Evolutionary conservation across 1,140 invertebrate species (phyloP).

Genomic region (Magallana gigas): DNA sequence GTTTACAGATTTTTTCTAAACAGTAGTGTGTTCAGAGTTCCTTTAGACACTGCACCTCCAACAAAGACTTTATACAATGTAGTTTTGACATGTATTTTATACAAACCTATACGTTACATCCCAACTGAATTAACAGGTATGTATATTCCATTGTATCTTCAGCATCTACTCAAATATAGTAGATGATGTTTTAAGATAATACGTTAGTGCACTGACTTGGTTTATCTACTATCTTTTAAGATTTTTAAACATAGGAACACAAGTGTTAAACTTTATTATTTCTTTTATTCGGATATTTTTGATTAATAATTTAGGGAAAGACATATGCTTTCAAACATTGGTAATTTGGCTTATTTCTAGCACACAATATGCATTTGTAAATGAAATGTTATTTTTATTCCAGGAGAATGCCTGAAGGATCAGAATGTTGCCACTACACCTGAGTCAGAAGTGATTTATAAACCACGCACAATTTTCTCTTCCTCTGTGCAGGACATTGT

Average conservation of each 20-base stretch:
- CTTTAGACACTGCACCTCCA: background rate
- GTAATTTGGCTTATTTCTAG: no score
- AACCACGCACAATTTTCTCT: constrained; percentile 45
- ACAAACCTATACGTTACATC: background rate
- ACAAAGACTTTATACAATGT: constrained; percentile 6
- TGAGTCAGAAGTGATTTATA: constrained; percentile 40
- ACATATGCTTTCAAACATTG: no score
- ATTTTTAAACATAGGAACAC: no score
- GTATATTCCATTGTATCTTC: background rate
- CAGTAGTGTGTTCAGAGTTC: constrained; percentile 1
- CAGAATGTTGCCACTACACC: background rate
- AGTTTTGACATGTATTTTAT: background rate
- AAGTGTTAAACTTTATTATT: no score
- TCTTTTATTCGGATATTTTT: no score
- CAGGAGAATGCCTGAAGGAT: background rate
- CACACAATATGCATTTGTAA: no score
- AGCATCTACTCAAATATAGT: no score
- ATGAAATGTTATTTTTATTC: background rate
- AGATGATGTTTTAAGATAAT: no score
- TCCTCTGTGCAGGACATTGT: constrained; percentile 48
- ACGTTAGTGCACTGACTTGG: no score
- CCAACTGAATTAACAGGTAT: constrained; percentile 15
- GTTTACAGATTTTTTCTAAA: background rate
- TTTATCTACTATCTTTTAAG: no score
- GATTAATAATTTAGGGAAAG: no score